Evolutionary conservation across 2,888 invertebrate species (phyloP).

Genomic region (Brachylomia viminalis): DNA sequence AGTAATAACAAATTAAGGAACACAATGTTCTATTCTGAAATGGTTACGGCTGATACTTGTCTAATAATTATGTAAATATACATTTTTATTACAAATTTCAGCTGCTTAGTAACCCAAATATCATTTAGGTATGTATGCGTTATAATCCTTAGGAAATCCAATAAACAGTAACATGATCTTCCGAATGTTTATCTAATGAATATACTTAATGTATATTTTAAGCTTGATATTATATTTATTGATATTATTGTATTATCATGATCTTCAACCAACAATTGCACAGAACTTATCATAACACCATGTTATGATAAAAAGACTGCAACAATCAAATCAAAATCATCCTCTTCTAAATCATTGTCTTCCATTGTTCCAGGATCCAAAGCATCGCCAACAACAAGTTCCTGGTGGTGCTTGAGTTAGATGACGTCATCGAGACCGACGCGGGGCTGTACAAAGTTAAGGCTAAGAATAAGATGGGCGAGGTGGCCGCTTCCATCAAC

Average conservation of each 20-base stretch:
- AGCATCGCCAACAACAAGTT: constrained; percentile 96
- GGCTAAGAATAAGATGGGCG: constrained; percentile 99
- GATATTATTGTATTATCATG: not conserved
- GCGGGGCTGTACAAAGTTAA: constrained; percentile 99
- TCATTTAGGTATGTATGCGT: too few relatives aligned
- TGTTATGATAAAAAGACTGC: not conserved
- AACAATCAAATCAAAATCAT: not conserved
- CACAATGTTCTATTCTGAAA: not conserved
- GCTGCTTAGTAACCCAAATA: not conserved
- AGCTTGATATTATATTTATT: not conserved
- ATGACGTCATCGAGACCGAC: constrained; percentile 98
- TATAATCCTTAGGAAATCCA: too few relatives aligned
- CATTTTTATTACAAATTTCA: not conserved
- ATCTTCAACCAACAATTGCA: not conserved
- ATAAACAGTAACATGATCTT: too few relatives aligned
- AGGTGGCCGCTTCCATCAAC: constrained; percentile 98
- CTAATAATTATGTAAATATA: not conserved
- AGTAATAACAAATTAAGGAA: not conserved
- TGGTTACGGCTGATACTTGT: not conserved
- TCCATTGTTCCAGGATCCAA: constrained; percentile 91
- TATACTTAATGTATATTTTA: too few relatives aligned
- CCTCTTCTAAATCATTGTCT: not conserved
- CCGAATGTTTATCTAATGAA: not conserved
- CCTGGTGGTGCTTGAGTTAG: constrained; percentile 97
- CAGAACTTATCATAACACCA: not conserved